A percentile compares a stretch with the other conserved stretches of the same genome.
Conservation (phyloP, 2,888 invertebrate species). For the Thumatha senex region DNA sequence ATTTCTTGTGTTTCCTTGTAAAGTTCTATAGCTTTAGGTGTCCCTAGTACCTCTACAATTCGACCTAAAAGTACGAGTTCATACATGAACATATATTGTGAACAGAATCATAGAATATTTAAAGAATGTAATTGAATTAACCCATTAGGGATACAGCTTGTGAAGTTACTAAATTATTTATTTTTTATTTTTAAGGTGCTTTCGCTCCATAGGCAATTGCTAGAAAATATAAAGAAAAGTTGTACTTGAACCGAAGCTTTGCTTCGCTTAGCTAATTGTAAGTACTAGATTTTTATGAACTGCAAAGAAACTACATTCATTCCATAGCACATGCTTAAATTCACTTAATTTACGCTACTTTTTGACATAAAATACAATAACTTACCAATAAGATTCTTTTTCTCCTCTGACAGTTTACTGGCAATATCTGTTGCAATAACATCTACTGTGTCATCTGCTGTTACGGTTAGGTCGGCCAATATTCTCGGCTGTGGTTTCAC, state of each 20-base stretch:
- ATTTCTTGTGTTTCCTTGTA: conserved; percentile 91
- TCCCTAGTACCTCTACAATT: conserved; percentile 88
- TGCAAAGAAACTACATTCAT: too few species aligned
- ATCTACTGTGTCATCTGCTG: conserved; percentile 76
- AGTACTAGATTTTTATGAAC: too few species aligned
- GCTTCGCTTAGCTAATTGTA: too few species aligned
- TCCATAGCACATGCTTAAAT: background rate
- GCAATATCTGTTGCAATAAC: conserved; percentile 88
- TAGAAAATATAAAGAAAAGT: too few species aligned
- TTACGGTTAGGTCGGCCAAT: conserved; percentile 84
- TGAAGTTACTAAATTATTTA: too few species aligned
- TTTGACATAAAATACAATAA: conserved; percentile 40
- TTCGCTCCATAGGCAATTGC: too few species aligned
- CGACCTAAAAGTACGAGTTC: conserved; percentile 86
- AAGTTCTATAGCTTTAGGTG: conserved; percentile 88
- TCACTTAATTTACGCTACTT: too few species aligned
- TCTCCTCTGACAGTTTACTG: conserved; percentile 88
- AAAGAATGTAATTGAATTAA: too few species aligned
- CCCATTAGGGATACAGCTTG: too few species aligned
- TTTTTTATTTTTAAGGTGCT: too few species aligned
- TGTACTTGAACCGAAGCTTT: too few species aligned
- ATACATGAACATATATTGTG: background rate
- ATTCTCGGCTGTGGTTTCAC: conserved; percentile 81
- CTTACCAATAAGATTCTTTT: conserved; percentile 89
- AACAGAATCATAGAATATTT: too few species aligned